Conservation (phyloP, 2,797 vertebrate species). For the Helostoma temminkii region DNA sequence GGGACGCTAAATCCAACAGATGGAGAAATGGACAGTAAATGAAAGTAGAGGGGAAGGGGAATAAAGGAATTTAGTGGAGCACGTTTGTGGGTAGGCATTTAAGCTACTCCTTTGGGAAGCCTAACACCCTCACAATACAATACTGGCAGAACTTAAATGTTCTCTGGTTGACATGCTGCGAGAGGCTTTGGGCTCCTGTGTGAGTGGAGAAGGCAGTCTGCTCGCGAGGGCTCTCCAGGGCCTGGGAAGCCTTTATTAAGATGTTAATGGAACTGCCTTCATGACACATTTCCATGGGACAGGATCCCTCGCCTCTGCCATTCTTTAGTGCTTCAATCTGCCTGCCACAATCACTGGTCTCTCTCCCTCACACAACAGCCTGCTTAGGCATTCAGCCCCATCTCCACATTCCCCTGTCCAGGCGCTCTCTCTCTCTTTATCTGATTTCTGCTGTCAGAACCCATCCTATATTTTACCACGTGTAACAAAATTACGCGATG, state of each 20-base stretch:
- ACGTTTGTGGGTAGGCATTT: conserved; percentile 73
- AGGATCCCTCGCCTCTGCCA: conserved; percentile 66
- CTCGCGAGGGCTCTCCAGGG: conserved; percentile 78
- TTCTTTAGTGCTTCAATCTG: conserved; percentile 76
- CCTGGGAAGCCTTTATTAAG: conserved; percentile 83
- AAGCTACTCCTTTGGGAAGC: conserved; percentile 77
- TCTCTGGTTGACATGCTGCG: conserved; percentile 64
- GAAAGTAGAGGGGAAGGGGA: conserved; percentile 72
- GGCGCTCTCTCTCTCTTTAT: conserved; percentile 73
- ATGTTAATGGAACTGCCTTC: conserved; percentile 87
- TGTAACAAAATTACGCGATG: conserved; percentile 75
- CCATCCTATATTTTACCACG: conserved; percentile 73
- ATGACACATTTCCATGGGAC: conserved; percentile 84
- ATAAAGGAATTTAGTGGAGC: conserved; percentile 80
- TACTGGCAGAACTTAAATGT: conserved; percentile 73
- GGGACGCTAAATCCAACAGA: conserved; percentile 80
- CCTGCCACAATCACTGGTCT: conserved; percentile 72
- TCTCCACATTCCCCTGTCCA: conserved; percentile 57
- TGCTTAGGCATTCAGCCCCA: conserved; percentile 72
- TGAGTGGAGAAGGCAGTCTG: conserved; percentile 60
- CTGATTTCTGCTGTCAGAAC: conserved; percentile 74
- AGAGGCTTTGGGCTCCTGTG: conserved; percentile 66
- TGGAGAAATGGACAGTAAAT: conserved; percentile 85
- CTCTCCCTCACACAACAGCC: conserved; percentile 73
- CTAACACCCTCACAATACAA: conserved; percentile 78